Conservation (phyloP, 2,888 invertebrate genomes). For the Trilocha varians region DNA sequence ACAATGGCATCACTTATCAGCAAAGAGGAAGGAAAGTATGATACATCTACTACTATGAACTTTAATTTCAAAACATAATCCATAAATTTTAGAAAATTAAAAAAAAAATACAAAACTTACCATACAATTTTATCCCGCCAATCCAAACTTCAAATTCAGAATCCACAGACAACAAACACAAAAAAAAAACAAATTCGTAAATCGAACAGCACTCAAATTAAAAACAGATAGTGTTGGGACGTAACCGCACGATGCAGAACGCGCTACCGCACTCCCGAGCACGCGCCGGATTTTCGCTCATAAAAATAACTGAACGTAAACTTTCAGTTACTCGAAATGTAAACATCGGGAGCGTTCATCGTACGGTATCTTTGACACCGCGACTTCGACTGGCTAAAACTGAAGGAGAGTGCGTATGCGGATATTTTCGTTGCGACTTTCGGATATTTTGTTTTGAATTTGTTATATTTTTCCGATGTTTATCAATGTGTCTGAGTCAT, state of each 20-base stretch:
- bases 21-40: too few relatives aligned
- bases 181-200: background rate
- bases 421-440: background rate
- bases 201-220: background rate
- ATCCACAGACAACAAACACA: background rate
- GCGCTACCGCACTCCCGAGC: slow-evolving; percentile 8
- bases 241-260: slow-evolving; percentile 14
- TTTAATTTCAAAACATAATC: too few relatives aligned
- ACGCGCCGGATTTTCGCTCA: slow-evolving; percentile 41
- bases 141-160: too few relatives aligned
- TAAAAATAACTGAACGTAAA: slow-evolving; percentile 46
- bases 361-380: slow-evolving; percentile 54
- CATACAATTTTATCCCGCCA: too few relatives aligned
- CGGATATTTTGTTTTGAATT: slow-evolving; percentile 1
- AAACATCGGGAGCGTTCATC: slow-evolving; percentile 32
- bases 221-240: background rate
- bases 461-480: too few relatives aligned
- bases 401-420: slow-evolving; percentile 22
- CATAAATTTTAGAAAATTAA: too few relatives aligned
- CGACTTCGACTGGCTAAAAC: slow-evolving; percentile 67
- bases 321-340: slow-evolving; percentile 25
- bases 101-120: too few relatives aligned
- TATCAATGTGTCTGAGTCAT: too few relatives aligned
- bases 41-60: too few relatives aligned
- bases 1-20: too few relatives aligned